A percentile compares a stretch with the other conserved stretches of the same genome.
phyloP scores from a whole-genome alignment of 1,140 invertebrate species.

The Zaprionus capensis region DNA sequence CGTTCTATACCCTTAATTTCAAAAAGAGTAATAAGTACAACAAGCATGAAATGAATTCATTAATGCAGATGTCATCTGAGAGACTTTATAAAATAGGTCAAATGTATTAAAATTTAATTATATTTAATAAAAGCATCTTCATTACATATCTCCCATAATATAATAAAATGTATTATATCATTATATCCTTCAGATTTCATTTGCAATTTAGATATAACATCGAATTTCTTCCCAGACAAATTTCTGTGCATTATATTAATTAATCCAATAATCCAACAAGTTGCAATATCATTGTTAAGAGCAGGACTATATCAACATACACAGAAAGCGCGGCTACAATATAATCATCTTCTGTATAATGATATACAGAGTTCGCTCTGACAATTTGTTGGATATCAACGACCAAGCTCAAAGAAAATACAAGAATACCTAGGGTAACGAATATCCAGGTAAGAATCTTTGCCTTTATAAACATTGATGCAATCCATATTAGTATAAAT shows the following conservation, averaged over 20 bases:
- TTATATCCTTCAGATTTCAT: too few species aligned
- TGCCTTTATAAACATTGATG: neutral
- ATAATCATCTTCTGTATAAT: constrained; percentile 40
- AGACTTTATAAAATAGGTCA: too few species aligned
- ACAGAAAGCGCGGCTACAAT: constrained; percentile 41
- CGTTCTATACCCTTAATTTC: too few species aligned
- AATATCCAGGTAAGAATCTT: neutral
- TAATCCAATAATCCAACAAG: neutral
- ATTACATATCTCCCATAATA: too few species aligned
- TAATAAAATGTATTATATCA: too few species aligned
- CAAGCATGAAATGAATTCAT: too few species aligned
- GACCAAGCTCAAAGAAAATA: constrained; percentile 29
- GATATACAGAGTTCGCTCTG: constrained; percentile 8
- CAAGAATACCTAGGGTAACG: neutral
- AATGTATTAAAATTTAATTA: too few species aligned
- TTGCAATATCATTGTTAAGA: constrained; percentile 14
- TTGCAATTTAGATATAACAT: too few species aligned
- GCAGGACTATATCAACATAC: constrained; percentile 36
- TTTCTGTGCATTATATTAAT: neutral
- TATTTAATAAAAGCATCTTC: too few species aligned
- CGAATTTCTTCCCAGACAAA: too few species aligned
- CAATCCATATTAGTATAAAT: neutral
- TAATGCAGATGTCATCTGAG: too few species aligned
- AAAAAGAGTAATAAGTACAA: too few species aligned
- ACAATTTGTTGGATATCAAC: constrained; percentile 42